A percentile compares a stretch with the other conserved stretches of the same genome.
These are phyloP conservation scores for Sicus ferrugineus DNA, from an alignment of 2,888 invertebrate species.

Conservation along the genomic window DNA sequence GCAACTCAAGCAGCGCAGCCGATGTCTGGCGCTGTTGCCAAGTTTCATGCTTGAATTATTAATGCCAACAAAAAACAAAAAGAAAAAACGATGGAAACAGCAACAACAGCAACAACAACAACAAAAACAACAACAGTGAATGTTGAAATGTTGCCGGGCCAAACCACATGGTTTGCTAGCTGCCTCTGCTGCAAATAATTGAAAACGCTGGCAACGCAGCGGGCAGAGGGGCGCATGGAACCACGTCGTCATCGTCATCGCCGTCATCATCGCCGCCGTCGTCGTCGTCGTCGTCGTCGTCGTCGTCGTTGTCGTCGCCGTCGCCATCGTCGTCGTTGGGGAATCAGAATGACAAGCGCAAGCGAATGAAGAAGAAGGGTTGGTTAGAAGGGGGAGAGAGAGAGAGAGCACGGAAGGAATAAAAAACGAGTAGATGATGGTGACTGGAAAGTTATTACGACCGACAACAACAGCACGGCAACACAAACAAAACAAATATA, in stretches of 20 bases:
- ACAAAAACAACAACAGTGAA: constrained; percentile 1
- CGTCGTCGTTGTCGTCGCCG: not conserved
- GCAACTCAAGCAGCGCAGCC: constrained; percentile 21
- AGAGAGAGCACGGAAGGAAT: not conserved
- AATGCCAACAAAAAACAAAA: constrained; percentile 24
- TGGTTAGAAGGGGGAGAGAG: too few species aligned
- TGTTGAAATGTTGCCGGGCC: constrained; percentile 18
- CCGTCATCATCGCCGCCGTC: not conserved
- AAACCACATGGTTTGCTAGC: constrained; percentile 14
- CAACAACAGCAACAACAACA: constrained; percentile 23
- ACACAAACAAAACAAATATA: not conserved
- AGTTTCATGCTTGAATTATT: constrained; percentile 23
- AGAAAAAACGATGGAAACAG: constrained; percentile 11
- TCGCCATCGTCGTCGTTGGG: not conserved
- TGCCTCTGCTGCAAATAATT: constrained; percentile 28
- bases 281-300: too few species aligned
- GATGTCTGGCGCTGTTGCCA: constrained; percentile 10
- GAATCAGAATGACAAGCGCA: too few species aligned
- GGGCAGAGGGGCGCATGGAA: constrained; percentile 1
- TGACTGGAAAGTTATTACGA: too few species aligned
- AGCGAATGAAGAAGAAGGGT: too few species aligned
- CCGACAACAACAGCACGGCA: too few species aligned
- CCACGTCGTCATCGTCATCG: not conserved
- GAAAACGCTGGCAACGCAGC: constrained; percentile 3
- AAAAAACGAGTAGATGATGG: not conserved